Base-by-base conservation (phyloP, 2,797 vertebrate genomes). In the Distichodus sexfasciatus region DNA sequence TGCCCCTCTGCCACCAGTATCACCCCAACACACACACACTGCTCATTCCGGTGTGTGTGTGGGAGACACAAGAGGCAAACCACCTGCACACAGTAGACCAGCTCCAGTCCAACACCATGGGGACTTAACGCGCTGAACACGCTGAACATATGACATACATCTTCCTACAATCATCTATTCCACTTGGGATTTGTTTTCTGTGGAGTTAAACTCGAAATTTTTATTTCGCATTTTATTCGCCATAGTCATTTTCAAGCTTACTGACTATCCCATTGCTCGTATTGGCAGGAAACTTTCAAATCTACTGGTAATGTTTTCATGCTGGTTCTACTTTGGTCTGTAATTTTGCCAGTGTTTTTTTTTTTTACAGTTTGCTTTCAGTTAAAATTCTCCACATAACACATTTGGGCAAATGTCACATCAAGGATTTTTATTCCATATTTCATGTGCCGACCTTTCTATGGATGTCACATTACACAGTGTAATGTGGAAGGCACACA, bases 41-140 rank as follows among this genome's bases (percentile, higher is more conserved):
- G 23, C 24, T 65, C 61, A 41, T 48, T 68, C 17, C 33, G 48
- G 24, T 31, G 47, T 57, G 24, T 31, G 47, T 29, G 23, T 48
- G 40, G 24, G 33, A 41, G 53, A 46, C n/a, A n/a, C 54, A 43
- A 17, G n/a, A 66, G 29, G 10, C 33, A 19, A 8, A 29, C 10
- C 57, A 61, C 67, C 44, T 43, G 54, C 33, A 51, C 36, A 21
- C 9, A 53, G 47, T 4, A 28, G 35, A 6, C 40, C 17, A 14
- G 17, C 35, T 40, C 14, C 24, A 40, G 47, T n/a, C n/a, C n/a
- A n/a, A n/a, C n/a, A n/a, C n/a, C n/a, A n/a, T n/a, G n/a, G n/a
- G n/a, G n/a, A n/a, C n/a, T n/a, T n/a, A n/a, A n/a, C n/a, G n/a
- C n/a, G n/a, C n/a, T n/a, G n/a, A n/a, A n/a, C 7, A 10, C 50